These are phyloP conservation scores for Notothenia rossii DNA, from an alignment of 2,113 vertebrate species.

Conservation along the genomic window DNA sequence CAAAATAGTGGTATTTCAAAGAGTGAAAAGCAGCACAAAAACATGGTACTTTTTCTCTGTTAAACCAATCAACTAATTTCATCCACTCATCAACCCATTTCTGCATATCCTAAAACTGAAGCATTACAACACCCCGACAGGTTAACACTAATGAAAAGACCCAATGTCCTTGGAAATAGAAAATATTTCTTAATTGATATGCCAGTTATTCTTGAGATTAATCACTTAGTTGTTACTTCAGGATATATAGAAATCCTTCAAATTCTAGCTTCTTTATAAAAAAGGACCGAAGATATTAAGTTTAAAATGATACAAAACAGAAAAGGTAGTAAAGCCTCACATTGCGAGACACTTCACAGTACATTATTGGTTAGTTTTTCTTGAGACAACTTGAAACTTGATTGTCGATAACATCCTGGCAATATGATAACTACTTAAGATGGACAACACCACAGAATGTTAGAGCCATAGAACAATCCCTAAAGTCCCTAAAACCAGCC, in stretches of 20 bases:
- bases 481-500: not conserved
- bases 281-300: not conserved
- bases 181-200: not conserved
- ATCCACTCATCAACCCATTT: not conserved
- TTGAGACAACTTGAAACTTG: not conserved
- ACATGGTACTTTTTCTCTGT: not conserved
- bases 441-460: not conserved
- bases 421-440: not conserved
- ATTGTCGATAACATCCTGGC: not conserved
- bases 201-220: not conserved
- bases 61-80: not conserved
- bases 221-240: not conserved
- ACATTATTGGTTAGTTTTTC: not conserved
- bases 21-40: conserved; percentile 2
- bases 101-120: not conserved
- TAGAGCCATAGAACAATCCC: not conserved
- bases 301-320: not conserved
- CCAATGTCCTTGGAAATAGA: not conserved
- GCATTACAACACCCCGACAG: not conserved
- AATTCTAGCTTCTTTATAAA: not conserved
- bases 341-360: not conserved
- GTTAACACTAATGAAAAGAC: not conserved
- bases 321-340: not conserved
- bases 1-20: not conserved
- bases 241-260: not conserved